Percentiles rank a stretch among this genome's conserved stretches.
phyloP scores from a whole-genome alignment of 2,888 invertebrate genomes.

The Ochropacha duplaris region DNA sequence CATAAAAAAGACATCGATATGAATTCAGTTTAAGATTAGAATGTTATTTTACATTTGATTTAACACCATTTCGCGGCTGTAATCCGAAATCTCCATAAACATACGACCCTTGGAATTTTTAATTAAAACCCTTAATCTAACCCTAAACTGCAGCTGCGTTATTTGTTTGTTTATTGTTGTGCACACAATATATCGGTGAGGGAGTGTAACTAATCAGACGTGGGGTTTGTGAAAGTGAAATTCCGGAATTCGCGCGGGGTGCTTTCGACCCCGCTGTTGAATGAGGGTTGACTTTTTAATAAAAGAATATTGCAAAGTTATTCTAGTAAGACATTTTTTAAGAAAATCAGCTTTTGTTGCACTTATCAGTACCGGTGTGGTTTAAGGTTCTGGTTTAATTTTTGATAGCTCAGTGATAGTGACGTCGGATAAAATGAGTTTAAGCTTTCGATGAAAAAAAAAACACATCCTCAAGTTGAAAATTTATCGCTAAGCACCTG shows the following conservation, averaged over 20 bases:
- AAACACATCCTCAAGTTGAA: no score
- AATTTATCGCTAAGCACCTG: no score
- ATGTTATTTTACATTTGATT: not conserved
- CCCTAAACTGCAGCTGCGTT: constrained; percentile 47
- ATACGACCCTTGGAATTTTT: constrained; percentile 32
- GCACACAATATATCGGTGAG: constrained; percentile 5
- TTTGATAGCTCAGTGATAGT: no score
- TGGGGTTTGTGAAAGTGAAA: constrained; percentile 27
- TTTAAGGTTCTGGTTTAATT: no score
- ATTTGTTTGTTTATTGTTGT: constrained; percentile 33
- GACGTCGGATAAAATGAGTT: no score
- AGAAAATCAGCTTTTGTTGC: no score
- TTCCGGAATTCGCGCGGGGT: constrained; percentile 22
- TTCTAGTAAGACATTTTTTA: not conserved
- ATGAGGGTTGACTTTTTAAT: not conserved
- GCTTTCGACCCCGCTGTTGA: not conserved
- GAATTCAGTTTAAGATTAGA: not conserved
- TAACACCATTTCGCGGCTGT: not conserved
- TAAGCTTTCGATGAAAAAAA: no score
- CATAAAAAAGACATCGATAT: no score
- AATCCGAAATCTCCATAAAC: not conserved
- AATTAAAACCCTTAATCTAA: constrained; percentile 46
- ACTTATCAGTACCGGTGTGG: no score
- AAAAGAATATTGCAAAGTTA: not conserved
- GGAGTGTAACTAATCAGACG: constrained; percentile 41